These are phyloP conservation scores for Otis tarda DNA, from an alignment of 2,113 vertebrate species.

Conservation along the genomic window DNA sequence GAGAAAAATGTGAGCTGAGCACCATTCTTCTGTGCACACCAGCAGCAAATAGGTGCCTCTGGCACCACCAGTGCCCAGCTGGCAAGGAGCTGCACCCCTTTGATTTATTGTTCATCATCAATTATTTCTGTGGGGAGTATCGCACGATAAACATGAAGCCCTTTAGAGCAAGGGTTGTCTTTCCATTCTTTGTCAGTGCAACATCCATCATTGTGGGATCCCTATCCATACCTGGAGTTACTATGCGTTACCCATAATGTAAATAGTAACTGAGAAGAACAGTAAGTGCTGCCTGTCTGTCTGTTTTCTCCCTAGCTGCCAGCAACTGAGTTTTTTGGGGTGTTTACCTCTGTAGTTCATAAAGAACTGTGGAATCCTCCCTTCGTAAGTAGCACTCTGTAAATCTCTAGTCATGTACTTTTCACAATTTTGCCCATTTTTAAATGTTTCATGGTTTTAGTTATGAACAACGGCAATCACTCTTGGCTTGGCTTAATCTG, in stretches of 20 bases:
- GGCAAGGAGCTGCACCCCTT: not conserved
- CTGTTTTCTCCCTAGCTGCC: not conserved
- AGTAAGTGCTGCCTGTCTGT: not conserved
- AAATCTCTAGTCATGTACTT: not conserved
- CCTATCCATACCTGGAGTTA: not conserved
- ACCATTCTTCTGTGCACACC: not conserved
- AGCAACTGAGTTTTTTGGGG: not conserved
- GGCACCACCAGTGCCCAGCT: not conserved
- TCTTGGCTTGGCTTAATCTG: not conserved
- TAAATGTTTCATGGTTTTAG: not conserved
- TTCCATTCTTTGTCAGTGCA: not conserved
- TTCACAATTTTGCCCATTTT: not conserved
- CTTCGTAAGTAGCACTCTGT: not conserved
- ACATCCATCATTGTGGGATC: not conserved
- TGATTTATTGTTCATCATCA: not conserved
- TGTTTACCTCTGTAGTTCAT: not conserved
- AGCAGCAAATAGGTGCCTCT: not conserved
- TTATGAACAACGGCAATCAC: not conserved
- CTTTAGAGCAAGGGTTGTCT: not conserved
- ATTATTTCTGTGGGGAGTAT: not conserved
- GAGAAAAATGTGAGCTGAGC: not conserved
- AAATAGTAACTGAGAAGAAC: not conserved
- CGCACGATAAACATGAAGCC: not conserved
- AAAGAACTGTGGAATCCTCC: not conserved
- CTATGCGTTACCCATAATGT: not conserved